A percentile compares a stretch with the other conserved stretches of the same genome.
These are phyloP conservation scores for Antennarius striatus DNA, from an alignment of 2,113 vertebrate genomes.

Conservation along the genomic window DNA sequence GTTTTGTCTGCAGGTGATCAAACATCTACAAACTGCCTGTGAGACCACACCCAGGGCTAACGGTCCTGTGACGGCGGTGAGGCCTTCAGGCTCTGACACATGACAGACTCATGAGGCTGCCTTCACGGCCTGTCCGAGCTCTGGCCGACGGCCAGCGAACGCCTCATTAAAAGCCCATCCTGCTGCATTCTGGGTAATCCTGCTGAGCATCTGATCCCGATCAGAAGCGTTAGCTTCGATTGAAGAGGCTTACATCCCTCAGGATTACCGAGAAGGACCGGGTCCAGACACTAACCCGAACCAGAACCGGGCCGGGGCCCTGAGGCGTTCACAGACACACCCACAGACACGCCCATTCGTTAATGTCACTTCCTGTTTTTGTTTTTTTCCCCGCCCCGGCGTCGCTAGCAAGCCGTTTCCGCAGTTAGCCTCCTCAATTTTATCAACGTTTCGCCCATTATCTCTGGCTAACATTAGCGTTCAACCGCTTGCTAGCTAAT, in stretches of 20 bases:
- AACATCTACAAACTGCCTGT: neutral
- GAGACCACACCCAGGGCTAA: neutral
- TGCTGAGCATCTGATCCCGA: slow-evolving; percentile 8
- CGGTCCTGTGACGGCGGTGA: neutral
- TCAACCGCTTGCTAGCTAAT: no score
- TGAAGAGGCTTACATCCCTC: slow-evolving; percentile 31
- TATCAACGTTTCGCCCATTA: no score
- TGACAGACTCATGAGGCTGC: neutral
- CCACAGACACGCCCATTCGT: neutral
- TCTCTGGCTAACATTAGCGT: no score
- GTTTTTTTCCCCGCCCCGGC: no score
- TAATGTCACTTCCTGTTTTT: no score
- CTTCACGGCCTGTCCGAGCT: neutral
- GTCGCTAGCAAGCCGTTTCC: no score
- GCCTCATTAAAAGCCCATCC: slow-evolving; percentile 32
- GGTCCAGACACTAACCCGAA: no score
- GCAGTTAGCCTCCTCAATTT: no score
- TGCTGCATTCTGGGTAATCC: slow-evolving; percentile 26
- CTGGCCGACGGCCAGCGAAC: slow-evolving; percentile 18
- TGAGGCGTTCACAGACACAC: neutral
- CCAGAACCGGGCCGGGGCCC: no score
- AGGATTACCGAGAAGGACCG: slow-evolving; percentile 12
- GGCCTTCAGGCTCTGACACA: neutral
- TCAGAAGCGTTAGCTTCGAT: slow-evolving; percentile 17
- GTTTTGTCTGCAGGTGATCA: no score